These are phyloP conservation scores for Porites rus DNA, from an alignment of 92 coral and sea anemone species.

Conservation along the genomic window DNA sequence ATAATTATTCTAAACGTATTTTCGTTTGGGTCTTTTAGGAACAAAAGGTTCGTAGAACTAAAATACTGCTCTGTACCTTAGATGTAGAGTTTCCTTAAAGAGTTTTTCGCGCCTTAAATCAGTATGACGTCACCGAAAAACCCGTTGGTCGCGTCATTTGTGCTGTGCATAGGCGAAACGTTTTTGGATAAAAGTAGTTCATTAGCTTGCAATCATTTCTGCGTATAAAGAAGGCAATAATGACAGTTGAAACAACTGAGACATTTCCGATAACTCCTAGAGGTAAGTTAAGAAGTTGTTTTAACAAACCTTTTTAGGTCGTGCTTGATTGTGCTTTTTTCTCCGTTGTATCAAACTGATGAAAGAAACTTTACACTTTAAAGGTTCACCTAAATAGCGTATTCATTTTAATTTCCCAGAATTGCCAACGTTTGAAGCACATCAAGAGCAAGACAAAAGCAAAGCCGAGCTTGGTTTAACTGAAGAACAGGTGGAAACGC, in stretches of 20 bases:
- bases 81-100: too few species aligned
- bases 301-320: not conserved
- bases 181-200: not conserved
- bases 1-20: too few species aligned
- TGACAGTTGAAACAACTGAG: slow-evolving; percentile 14
- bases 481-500: slow-evolving; percentile 48
- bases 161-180: not conserved
- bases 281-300: slow-evolving; percentile 12
- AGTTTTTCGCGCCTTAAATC: too few species aligned
- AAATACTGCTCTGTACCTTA: too few species aligned
- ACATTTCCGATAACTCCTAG: slow-evolving; percentile 18
- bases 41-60: too few species aligned
- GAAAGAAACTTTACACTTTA: not conserved
- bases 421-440: not conserved
- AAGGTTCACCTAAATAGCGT: not conserved
- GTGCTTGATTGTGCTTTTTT: not conserved
- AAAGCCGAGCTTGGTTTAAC: slow-evolving; percentile 16
- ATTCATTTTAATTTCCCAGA: not conserved
- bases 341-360: not conserved
- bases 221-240: not conserved
- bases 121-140: too few species aligned
- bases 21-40: too few species aligned
- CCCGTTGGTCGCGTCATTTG: too few species aligned
- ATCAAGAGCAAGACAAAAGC: slow-evolving; percentile 5
- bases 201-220: not conserved